A percentile compares a stretch with the other conserved stretches of the same genome.
Conservation (phyloP, 2,888 invertebrate genomes). For the Trichogramma dendrolimi region DNA sequence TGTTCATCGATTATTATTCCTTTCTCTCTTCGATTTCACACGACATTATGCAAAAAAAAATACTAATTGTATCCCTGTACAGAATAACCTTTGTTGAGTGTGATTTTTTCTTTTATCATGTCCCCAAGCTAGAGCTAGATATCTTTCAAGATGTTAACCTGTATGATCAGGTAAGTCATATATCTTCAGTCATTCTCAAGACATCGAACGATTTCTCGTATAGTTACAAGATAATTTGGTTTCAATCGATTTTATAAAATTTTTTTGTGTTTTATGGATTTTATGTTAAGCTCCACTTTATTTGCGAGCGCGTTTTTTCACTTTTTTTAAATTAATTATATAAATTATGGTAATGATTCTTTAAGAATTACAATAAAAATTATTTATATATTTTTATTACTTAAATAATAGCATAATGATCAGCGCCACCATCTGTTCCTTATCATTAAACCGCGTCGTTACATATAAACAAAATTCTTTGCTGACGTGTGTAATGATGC, state of each 20-base stretch:
- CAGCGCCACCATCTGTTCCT: slow-evolving; percentile 34
- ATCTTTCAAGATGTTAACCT: not conserved
- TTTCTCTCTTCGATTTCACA: slow-evolving; percentile 18
- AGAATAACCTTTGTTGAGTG: slow-evolving; percentile 39
- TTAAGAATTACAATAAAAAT: slow-evolving; percentile 39
- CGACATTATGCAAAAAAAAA: slow-evolving; percentile 45
- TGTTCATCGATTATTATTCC: slow-evolving; percentile 9
- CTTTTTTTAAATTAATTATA: slow-evolving; percentile 45
- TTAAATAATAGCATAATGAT: slow-evolving; percentile 32
- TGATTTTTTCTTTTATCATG: slow-evolving; percentile 10
- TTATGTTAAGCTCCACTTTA: slow-evolving; percentile 19
- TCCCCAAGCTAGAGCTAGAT: slow-evolving; percentile 4
- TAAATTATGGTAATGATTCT: slow-evolving; percentile 53
- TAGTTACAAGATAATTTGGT: slow-evolving; percentile 49
- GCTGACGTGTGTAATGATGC: slow-evolving; percentile 3
- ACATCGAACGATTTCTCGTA: slow-evolving; percentile 28
- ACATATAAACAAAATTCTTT: slow-evolving; percentile 11
- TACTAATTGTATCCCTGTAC: slow-evolving; percentile 51
- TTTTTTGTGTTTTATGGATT: slow-evolving; percentile 7
- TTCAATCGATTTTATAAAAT: slow-evolving; percentile 3
- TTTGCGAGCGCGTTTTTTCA: slow-evolving; percentile 8
- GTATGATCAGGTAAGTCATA: slow-evolving; percentile 10
- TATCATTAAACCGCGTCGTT: slow-evolving; percentile 3
- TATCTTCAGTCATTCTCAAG: slow-evolving; percentile 1
- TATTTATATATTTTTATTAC: slow-evolving; percentile 28